Conservation (phyloP, 2,888 invertebrate species). For the Drosophila diplacantha region DNA sequence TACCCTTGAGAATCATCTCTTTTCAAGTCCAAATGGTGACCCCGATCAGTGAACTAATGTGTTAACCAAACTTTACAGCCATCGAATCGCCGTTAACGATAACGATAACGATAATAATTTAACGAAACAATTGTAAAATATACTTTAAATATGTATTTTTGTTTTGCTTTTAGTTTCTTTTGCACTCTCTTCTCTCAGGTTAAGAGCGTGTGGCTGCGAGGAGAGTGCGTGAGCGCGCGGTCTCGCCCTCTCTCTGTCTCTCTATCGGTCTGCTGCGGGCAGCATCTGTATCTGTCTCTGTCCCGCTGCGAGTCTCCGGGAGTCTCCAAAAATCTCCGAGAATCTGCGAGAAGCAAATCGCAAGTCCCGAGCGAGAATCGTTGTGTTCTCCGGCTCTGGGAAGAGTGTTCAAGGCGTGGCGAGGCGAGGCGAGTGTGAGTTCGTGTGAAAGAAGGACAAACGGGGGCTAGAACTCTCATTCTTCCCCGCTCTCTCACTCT, state of each 20-base stretch:
- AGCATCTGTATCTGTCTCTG: constrained; percentile 28
- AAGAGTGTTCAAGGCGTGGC: constrained; percentile 34
- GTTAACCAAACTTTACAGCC: constrained; percentile 48
- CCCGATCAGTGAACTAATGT: constrained; percentile 52
- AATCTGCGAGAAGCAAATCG: constrained; percentile 25
- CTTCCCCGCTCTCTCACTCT: constrained; percentile 29
- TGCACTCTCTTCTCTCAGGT: constrained; percentile 70
- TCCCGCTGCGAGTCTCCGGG: constrained; percentile 24
- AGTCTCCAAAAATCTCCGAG: constrained; percentile 14
- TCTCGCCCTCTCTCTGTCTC: constrained; percentile 27
- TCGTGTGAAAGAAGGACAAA: constrained; percentile 37
- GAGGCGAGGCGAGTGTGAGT: constrained; percentile 43
- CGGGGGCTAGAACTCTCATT: constrained; percentile 27
- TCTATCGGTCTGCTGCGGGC: constrained; percentile 33
- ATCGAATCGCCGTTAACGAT: constrained; percentile 26
- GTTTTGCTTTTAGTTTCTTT: constrained; percentile 66
- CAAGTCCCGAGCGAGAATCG: constrained; percentile 22
- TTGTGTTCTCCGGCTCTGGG: constrained; percentile 30
- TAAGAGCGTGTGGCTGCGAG: constrained; percentile 43
- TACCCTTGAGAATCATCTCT: constrained; percentile 35
- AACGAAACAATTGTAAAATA: constrained; percentile 35
- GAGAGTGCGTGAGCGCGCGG: constrained; percentile 33
- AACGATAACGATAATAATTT: constrained; percentile 14
- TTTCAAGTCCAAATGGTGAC: constrained; percentile 40
- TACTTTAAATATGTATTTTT: constrained; percentile 41